These are phyloP conservation scores for Numenius arquata DNA, from an alignment of 2,113 vertebrate species.

Conservation along the genomic window DNA sequence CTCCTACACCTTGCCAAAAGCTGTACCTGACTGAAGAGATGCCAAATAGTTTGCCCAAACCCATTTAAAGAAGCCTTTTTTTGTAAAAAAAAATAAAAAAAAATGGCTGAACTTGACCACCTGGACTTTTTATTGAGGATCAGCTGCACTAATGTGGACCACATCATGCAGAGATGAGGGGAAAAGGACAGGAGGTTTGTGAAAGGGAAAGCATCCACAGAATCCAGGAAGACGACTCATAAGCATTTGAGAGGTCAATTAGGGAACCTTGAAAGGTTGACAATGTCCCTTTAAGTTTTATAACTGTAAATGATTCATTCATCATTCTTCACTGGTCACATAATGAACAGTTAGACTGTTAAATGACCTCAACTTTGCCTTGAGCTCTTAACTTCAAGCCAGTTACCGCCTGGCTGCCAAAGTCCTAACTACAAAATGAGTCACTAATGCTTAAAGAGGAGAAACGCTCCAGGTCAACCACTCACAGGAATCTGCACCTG, in stretches of 20 bases:
- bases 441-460: slow-evolving; percentile 18
- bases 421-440: slow-evolving; percentile 19
- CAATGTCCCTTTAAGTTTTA: slow-evolving; percentile 14
- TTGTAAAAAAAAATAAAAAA: too few species aligned
- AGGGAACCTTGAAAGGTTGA: slow-evolving; percentile 24
- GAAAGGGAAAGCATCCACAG: not conserved
- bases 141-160: not conserved
- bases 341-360: slow-evolving; percentile 35
- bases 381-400: slow-evolving; percentile 18
- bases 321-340: slow-evolving; percentile 42
- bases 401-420: not conserved
- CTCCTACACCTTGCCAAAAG: not conserved
- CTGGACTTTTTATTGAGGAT: not conserved
- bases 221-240: not conserved
- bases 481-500: not conserved
- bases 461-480: not conserved
- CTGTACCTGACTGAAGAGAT: not conserved
- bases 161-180: not conserved
- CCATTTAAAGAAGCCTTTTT: not conserved
- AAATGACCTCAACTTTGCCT: slow-evolving; percentile 28
- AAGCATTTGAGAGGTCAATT: not conserved
- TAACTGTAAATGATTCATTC: slow-evolving; percentile 37
- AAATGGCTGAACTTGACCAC: not conserved
- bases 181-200: not conserved
- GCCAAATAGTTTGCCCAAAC: not conserved